Evolutionary conservation across 2,797 vertebrate genomes (phyloP).

Genomic region (Premnoplex brunnescens): DNA sequence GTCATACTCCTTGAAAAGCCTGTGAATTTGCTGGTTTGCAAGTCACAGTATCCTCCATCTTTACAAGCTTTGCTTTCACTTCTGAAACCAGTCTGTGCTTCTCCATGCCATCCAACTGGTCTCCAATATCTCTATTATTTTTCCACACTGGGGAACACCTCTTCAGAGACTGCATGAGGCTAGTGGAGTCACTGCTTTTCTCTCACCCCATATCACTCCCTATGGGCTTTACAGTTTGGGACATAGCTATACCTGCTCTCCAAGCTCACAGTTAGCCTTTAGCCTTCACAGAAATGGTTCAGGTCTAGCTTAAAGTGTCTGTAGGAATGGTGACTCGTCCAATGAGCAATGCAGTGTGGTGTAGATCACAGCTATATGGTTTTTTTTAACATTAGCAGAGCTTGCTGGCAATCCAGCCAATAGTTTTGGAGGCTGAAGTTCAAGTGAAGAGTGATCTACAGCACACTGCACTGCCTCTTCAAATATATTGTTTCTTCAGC

Average conservation of each 20-base stretch:
- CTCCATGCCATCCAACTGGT: background rate
- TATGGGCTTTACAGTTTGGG: background rate
- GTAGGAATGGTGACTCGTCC: background rate
- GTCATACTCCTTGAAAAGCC: background rate
- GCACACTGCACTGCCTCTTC: background rate
- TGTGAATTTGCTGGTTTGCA: background rate
- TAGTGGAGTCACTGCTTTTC: background rate
- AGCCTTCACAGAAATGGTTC: background rate
- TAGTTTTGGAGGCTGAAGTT: background rate
- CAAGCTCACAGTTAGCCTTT: background rate
- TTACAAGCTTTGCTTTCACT: background rate
- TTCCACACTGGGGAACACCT: background rate
- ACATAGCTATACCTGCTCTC: background rate
- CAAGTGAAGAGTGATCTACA: background rate
- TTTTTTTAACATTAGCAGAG: background rate
- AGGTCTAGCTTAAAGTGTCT: background rate
- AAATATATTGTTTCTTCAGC: background rate
- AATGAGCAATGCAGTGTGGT: background rate
- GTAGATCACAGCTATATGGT: background rate
- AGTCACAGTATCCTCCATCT: background rate
- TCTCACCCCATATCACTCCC: background rate
- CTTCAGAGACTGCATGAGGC: background rate
- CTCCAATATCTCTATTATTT: background rate
- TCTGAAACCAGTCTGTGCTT: background rate
- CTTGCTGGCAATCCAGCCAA: background rate